Conservation (phyloP, 2,797 vertebrate species). For the Hyperoplus immaculatus region DNA sequence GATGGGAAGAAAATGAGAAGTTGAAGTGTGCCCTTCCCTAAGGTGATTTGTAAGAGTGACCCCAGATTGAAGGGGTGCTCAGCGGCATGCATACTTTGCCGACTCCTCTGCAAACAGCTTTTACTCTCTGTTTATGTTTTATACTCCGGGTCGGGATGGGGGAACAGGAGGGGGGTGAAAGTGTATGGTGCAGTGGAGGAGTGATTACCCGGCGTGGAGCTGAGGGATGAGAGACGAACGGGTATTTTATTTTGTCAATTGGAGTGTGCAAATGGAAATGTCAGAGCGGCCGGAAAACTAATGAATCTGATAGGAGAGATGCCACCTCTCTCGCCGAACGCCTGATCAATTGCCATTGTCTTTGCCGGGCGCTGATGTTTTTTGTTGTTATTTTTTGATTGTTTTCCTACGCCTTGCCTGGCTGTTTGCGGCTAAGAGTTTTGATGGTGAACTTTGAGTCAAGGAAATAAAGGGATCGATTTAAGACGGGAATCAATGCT, state of each 20-base stretch:
- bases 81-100: constrained; percentile 3
- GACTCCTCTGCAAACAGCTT: constrained; percentile 28
- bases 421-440: constrained; percentile 63
- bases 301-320: constrained; percentile 85
- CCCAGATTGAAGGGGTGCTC: constrained; percentile 58
- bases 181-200: constrained; percentile 64
- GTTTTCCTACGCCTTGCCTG: constrained; percentile 62
- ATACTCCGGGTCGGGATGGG: constrained; percentile 41
- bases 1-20: constrained; percentile 66
- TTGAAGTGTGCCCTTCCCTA: constrained; percentile 63
- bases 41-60: constrained; percentile 69
- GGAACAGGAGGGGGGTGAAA: constrained; percentile 36
- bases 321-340: constrained; percentile 70
- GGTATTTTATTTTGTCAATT: constrained; percentile 88
- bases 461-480: constrained; percentile 77
- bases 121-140: constrained; percentile 60
- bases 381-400: constrained; percentile 75
- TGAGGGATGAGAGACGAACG: constrained; percentile 76
- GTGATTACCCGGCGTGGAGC: constrained; percentile 76
- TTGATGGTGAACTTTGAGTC: constrained; percentile 74
- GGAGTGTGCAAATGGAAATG: constrained; percentile 89
- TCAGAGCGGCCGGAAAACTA: constrained; percentile 83
- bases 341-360: constrained; percentile 83
- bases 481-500: constrained; percentile 64
- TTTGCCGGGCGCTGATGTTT: constrained; percentile 63